These are phyloP conservation scores for Gasterosteus aculeatus DNA, from an alignment of 2,113 vertebrate species.

Conservation along the genomic window DNA sequence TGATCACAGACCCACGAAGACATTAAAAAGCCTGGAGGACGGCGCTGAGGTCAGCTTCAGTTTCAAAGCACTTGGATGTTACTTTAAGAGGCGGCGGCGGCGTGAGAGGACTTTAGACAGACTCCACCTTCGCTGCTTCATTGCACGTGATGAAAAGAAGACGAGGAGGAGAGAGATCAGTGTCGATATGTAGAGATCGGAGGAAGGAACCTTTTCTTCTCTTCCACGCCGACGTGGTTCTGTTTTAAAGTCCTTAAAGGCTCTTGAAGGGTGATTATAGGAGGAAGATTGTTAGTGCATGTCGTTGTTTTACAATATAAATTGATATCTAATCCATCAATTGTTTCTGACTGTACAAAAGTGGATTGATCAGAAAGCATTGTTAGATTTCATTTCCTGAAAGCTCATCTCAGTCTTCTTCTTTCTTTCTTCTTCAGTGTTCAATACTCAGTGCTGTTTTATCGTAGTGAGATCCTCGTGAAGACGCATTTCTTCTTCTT, in stretches of 20 bases:
- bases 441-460: conserved; percentile 93
- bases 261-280: conserved; percentile 47
- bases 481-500: conserved; percentile 39
- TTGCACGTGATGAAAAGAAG: conserved; percentile 67
- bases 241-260: conserved; percentile 43
- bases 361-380: conserved; percentile 78
- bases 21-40: conserved; percentile 63
- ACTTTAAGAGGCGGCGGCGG: conserved; percentile 45
- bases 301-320: conserved; percentile 72
- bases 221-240: conserved; percentile 28
- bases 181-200: conserved; percentile 65
- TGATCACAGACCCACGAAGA: conserved; percentile 18
- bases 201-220: conserved; percentile 7
- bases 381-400: conserved; percentile 81
- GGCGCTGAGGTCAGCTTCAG: conserved; percentile 85
- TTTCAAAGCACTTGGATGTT: conserved; percentile 63
- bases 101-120: conserved; percentile 50
- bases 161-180: conserved; percentile 29
- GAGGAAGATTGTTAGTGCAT: conserved; percentile 81
- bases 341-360: conserved; percentile 82
- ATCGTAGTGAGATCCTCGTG: conserved; percentile 76
- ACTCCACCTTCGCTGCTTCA: conserved; percentile 70
- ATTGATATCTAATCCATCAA: conserved; percentile 73
- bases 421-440: conserved; percentile 81
- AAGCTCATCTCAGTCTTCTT: conserved; percentile 75